Evolutionary conservation across 1,140 invertebrate genomes (phyloP), one percentile per base, ranked within the genome.

Genomic region (Oreohelix idahoensis): DNA sequence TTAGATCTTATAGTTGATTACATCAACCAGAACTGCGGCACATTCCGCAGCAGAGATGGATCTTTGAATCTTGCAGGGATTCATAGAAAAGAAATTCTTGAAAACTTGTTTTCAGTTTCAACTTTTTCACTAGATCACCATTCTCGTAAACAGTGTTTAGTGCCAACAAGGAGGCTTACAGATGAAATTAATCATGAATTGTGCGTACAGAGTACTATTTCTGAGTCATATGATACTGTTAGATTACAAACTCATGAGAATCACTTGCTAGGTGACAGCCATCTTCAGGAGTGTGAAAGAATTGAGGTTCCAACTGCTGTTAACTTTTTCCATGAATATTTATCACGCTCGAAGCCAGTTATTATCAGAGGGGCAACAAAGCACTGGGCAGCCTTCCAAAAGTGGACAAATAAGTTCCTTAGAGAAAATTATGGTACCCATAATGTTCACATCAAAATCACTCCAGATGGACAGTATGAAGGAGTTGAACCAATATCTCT

Each of bases 341-440:
- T 92, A 32, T 87, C 89, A 74, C 63, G 84, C 29, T 92, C 91
- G 79, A 90, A 88, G 75, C 91, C 91, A 42, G 90, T 92, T 8
- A 87, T 92, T 23, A 89, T 92, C 36, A 85, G 85, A 84, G 84
- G 86, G 83, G 90, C 85, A 38, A 84, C 84, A n/a, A 71, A 83
- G 36, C 26, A 86, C 58, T 92, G 91, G 91, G 58, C 82, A 35
- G 90, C 90, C 26, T 84, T 89, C 29, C 66, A 58, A n/a, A 91
- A 90, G 82, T 92, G 91, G 91, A 88, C 89, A 53, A 88, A 88
- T 81, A 71, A 86, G n/a, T 91, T 85, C 84, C 85, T 92, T 10
- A 81, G 71, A 39, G 51, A 88, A 35, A 83, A 83, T 58, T 89
- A 87, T 87, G 90, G 90, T 10, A 63, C 87, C 17, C 86, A 78